These are phyloP conservation scores for Lampris incognitus DNA, from an alignment of 2,113 vertebrate genomes.

Conservation along the genomic window DNA sequence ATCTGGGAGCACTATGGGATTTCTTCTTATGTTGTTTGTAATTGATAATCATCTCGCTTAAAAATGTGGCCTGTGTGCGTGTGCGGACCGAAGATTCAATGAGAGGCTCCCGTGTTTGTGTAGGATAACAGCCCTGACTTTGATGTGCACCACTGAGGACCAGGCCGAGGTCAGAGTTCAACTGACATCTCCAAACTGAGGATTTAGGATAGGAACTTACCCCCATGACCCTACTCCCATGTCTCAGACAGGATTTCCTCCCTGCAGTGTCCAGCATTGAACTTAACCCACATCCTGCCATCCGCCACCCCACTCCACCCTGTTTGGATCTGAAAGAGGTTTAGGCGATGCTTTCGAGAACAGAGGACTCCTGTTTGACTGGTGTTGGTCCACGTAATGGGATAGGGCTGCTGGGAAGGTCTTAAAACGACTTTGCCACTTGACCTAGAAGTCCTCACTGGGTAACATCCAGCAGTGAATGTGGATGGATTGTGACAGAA, in stretches of 20 bases:
- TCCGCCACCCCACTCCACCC: conserved; percentile 33
- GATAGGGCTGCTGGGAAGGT: conserved; percentile 61
- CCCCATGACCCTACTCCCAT: conserved; percentile 48
- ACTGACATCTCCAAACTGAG: conserved; percentile 57
- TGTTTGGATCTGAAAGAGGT: conserved; percentile 42
- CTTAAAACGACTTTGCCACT: conserved; percentile 53
- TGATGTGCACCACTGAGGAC: conserved; percentile 28
- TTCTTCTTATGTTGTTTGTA: conserved; percentile 37
- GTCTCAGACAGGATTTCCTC: conserved; percentile 73
- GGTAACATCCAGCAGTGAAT: conserved; percentile 63
- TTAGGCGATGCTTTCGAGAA: conserved; percentile 51
- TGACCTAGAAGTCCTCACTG: conserved; percentile 60
- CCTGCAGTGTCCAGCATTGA: conserved; percentile 64
- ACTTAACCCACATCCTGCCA: conserved; percentile 63
- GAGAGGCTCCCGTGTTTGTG: not conserved
- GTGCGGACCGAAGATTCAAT: conserved; percentile 12
- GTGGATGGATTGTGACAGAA: conserved; percentile 53
- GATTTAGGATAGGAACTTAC: conserved; percentile 68
- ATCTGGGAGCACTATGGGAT: conserved; percentile 6
- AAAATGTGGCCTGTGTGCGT: conserved; percentile 1
- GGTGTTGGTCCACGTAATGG: conserved; percentile 66
- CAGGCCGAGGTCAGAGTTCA: conserved; percentile 54
- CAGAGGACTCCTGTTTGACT: conserved; percentile 65
- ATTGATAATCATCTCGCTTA: conserved; percentile 23
- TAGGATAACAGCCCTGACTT: conserved; percentile 2